Percentiles rank a stretch among this genome's conserved stretches.
phyloP scores from a whole-genome alignment of 2,797 vertebrate species.

The Manis javanica region DNA sequence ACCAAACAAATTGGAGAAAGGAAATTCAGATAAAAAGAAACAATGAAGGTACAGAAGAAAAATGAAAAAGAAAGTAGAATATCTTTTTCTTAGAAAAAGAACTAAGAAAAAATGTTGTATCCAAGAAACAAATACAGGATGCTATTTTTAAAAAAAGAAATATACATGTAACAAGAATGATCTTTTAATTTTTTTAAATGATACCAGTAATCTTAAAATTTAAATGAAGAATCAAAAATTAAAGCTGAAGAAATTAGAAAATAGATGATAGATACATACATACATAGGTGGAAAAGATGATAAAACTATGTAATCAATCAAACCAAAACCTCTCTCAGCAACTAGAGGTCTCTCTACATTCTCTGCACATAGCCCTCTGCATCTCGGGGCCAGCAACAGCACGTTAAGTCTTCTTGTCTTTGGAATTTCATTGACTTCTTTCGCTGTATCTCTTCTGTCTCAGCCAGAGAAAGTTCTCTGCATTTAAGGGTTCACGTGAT shows the following conservation, averaged over 20 bases:
- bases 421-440: background rate
- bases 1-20: background rate
- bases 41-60: background rate
- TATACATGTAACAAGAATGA: background rate
- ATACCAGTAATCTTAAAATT: background rate
- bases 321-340: background rate
- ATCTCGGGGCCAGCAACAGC: background rate
- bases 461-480: background rate
- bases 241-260: conserved; percentile 23
- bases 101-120: conserved; percentile 8
- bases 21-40: background rate
- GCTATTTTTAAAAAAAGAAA: background rate
- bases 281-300: background rate
- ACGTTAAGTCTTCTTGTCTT: background rate
- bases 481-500: background rate
- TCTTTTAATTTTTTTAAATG: background rate
- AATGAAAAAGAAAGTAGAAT: background rate
- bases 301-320: background rate
- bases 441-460: background rate
- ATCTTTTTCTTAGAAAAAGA: background rate
- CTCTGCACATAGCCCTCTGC: background rate
- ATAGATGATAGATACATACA: background rate
- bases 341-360: background rate
- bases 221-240: background rate
- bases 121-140: background rate